Conservation (phyloP, 2,797 vertebrate genomes). For the Oreonectes daqikongensis region DNA sequence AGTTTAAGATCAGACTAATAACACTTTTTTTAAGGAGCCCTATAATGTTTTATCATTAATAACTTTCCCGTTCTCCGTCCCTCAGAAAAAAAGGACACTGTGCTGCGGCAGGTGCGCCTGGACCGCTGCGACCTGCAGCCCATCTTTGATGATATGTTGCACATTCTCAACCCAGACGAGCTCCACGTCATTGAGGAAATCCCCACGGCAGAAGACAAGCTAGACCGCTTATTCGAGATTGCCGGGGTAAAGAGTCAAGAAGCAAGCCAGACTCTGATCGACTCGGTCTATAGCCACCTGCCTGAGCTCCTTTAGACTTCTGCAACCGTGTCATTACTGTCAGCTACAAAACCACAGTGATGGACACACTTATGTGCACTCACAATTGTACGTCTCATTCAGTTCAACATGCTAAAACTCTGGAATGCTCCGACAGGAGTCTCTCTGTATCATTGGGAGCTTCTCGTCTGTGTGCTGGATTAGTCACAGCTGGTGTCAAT, state of each 20-base stretch:
- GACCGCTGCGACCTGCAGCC: constrained; percentile 97
- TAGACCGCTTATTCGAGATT: constrained; percentile 94
- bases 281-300: constrained; percentile 97
- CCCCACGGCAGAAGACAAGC: constrained; percentile 89
- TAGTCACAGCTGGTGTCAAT: constrained; percentile 44
- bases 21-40: not conserved
- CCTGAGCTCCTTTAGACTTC: constrained; percentile 87
- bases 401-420: constrained; percentile 10
- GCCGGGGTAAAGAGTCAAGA: constrained; percentile 96
- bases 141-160: constrained; percentile 97
- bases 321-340: not conserved
- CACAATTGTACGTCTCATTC: not conserved
- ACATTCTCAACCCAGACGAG: constrained; percentile 95
- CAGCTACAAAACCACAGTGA: constrained; percentile 17
- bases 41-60: not conserved
- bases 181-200: constrained; percentile 90
- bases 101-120: constrained; percentile 93
- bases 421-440: constrained; percentile 8
- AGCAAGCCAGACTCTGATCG: constrained; percentile 95
- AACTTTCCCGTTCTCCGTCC: not conserved
- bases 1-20: not conserved
- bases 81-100: constrained; percentile 97
- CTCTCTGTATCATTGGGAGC: constrained; percentile 41
- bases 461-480: constrained; percentile 51
- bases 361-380: constrained; percentile 1